Evolutionary conservation across 2,888 invertebrate species (phyloP), one percentile per base, ranked within the genome.

Genomic region (Chouioia cunea): DNA sequence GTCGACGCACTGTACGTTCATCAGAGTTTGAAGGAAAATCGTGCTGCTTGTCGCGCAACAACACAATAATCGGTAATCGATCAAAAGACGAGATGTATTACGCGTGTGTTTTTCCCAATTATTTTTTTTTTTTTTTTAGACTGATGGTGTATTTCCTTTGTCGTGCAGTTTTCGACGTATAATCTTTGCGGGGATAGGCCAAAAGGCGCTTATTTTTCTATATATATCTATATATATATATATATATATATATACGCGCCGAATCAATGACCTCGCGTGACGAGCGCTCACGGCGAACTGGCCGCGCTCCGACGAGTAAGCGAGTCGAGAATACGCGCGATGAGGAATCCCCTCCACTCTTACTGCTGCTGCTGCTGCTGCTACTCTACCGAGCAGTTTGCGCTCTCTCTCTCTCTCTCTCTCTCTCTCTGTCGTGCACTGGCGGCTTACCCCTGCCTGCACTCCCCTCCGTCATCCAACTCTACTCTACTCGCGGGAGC

Each of bases 271-370:
- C 52, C 71, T 74, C 68, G 69, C 71, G 74, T 68, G 56, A 69
- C 74, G 91, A 90, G 92, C 92, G 90, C 93, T 92, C 92, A 92
- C 92, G 91, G 91, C 92, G 90, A 90, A 92, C 91, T 91, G 90
- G 84, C 88, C 80, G 87, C 87, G 90, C 83, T 2, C 88, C 79
- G 87, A 86, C 82, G 80, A 78, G 83, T 82, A 85, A 83, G 80
- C 85, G 83, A 73, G 58, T 73, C 71, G 64, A 63, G 56, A 47
- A 43, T 59, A 64, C 56, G 54, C 69, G 36, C 68, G 58, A 50
- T 70, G 70, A 66, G 75, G 76, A 65, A 73, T 76, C 74, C 74
- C 76, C 14, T 18, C 15, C 79, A 76, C 83, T 36, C 53, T 76
- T 78, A 76, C 74, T 76, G 27, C 27, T 27, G 27, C 77, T 77